Base-by-base conservation (phyloP, 2,113 vertebrate genomes). In the Marmota flaviventris region DNA sequence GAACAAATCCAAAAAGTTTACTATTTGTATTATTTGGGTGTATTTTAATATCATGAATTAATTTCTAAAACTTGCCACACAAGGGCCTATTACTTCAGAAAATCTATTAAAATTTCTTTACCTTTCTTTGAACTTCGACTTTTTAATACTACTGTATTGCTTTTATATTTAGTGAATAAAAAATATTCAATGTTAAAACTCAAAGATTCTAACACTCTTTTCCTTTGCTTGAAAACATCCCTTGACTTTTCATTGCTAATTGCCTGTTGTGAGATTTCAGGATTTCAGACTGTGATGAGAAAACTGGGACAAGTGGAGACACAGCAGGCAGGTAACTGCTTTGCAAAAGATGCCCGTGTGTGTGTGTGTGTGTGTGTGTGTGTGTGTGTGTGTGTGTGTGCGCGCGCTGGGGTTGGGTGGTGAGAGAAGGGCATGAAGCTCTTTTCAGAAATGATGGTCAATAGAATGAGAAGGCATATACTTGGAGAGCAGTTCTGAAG, bases 11-110 rank as follows among this genome's bases (percentile, higher is more conserved):
- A 45, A 94, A 84, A 14, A 53, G 61, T 69, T 91, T 92, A n/a
- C 48, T 85, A 48, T 85, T 78, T 58, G 91, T 89, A 29, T 24
- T 77, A 42, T 94, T 92, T 63, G 51, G 27, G 0, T 93, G 1
- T 94, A 24, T 69, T 94, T 76, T 91, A 85, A 94, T 32, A 58
- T 10, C 45, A 32, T 88, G 78, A 91, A 89, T 82, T 95, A 78
- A 53, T 75, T 77, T 92, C 25, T 92, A 92, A 70, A 91, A n/a
- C 9, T 82, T 82, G 1, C 4, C 45, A 81, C 17, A 86, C 75
- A 65, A 7, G 4, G 27, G 42, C 34, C 2, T n/a, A 22, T 87
- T 48, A 78, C 9, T 92, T 94, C 48, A 90, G 88, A 96, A 92
- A 87, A 85, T 88, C 65, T 77, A 34, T 53, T 95, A 9, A 86